These are phyloP conservation scores for Elgaria multicarinata DNA, from an alignment of 2,113 vertebrate genomes.

Conservation along the genomic window DNA sequence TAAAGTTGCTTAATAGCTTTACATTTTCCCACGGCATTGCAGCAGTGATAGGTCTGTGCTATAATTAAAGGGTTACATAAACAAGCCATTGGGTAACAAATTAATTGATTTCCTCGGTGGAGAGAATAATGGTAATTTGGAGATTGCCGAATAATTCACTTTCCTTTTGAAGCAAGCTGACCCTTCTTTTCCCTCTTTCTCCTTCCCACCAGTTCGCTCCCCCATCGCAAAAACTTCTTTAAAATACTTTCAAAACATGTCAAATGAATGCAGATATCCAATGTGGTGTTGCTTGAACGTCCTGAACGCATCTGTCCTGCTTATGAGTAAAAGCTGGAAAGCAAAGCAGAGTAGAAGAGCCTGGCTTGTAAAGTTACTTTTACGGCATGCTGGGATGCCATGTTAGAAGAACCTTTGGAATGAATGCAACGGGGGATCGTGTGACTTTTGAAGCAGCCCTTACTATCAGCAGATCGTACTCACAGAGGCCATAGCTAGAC, in stretches of 20 bases:
- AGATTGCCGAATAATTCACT: conserved; percentile 21
- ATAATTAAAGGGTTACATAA: conserved; percentile 83
- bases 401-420: conserved; percentile 50
- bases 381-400: conserved; percentile 55
- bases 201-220: not conserved
- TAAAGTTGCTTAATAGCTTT: conserved; percentile 78
- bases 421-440: not conserved
- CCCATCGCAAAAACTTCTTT: conserved; percentile 39
- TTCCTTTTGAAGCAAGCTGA: conserved; percentile 37
- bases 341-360: conserved; percentile 55
- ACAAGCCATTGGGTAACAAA: conserved; percentile 79
- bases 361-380: conserved; percentile 67
- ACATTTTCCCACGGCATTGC: conserved; percentile 82
- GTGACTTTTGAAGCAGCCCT: not conserved
- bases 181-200: not conserved
- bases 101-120: conserved; percentile 71
- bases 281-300: conserved; percentile 48
- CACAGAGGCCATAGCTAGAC: too few species aligned
- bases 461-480: not conserved
- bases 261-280: conserved; percentile 55
- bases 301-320: conserved; percentile 47
- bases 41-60: conserved; percentile 74
- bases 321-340: conserved; percentile 69
- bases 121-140: conserved; percentile 58
- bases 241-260: conserved; percentile 61